These are phyloP conservation scores for Limenitis arthemis DNA, from an alignment of 2,888 invertebrate genomes.

Conservation along the genomic window DNA sequence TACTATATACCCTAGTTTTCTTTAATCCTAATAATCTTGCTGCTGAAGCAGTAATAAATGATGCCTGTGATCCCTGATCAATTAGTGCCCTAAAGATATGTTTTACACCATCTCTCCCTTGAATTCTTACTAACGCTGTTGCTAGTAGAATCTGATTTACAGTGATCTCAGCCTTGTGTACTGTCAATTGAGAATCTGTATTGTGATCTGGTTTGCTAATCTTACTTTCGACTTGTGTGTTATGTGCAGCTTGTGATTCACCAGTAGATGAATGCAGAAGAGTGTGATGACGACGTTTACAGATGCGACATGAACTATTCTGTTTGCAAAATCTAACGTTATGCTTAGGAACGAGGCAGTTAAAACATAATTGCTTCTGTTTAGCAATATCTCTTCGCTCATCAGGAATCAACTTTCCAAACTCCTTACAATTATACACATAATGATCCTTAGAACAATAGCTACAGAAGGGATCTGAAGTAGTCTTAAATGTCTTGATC, in stretches of 20 bases:
- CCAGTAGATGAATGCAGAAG: slow-evolving; percentile 10
- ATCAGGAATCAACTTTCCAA: background rate
- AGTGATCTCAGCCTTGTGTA: too few relatives aligned
- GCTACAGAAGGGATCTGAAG: background rate
- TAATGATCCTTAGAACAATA: background rate
- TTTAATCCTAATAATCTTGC: background rate
- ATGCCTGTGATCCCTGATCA: background rate
- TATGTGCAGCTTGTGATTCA: slow-evolving; percentile 17
- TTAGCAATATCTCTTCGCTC: too few relatives aligned
- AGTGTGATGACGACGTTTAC: too few relatives aligned
- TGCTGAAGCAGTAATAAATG: background rate
- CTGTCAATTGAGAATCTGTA: too few relatives aligned
- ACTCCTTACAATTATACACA: background rate
- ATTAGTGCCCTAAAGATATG: background rate
- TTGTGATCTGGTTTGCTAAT: too few relatives aligned
- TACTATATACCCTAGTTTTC: background rate
- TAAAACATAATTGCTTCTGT: too few relatives aligned
- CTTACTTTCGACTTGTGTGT: too few relatives aligned
- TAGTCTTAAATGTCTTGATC: background rate
- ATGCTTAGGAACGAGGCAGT: too few relatives aligned
- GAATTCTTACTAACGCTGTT: background rate
- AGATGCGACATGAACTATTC: too few relatives aligned
- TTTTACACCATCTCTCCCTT: background rate
- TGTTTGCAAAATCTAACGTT: too few relatives aligned
- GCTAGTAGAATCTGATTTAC: too few relatives aligned